Conservation (phyloP, 2,797 vertebrate genomes). For the Poeciliopsis infans region DNA sequence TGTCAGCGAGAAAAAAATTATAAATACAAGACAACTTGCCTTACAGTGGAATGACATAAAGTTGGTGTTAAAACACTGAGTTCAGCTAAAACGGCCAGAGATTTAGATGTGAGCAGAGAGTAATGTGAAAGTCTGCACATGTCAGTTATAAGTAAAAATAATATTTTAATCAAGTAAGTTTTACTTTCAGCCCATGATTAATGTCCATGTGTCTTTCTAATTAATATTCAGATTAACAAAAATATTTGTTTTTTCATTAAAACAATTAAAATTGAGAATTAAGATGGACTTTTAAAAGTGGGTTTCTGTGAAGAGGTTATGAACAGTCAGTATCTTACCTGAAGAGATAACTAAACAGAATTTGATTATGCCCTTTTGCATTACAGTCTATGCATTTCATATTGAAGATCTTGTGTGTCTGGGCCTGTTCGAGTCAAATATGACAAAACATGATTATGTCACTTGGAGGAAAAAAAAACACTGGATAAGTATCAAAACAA, state of each 20-base stretch:
- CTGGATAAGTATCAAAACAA: not conserved
- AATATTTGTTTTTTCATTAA: not conserved
- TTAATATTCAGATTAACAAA: not conserved
- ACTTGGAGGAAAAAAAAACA: not conserved
- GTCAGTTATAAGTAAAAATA: too few relatives aligned
- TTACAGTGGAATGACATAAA: not conserved
- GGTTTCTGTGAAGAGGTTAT: not conserved
- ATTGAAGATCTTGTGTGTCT: not conserved
- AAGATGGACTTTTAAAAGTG: not conserved
- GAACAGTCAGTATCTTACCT: not conserved
- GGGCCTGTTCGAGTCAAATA: not conserved
- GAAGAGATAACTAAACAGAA: not conserved
- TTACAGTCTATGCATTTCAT: not conserved
- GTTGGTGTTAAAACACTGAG: not conserved
- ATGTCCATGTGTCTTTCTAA: not conserved
- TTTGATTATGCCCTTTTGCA: not conserved
- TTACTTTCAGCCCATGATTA: not conserved
- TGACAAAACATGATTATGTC: not conserved
- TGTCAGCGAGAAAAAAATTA: slow-evolving; percentile 17
- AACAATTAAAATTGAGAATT: not conserved
- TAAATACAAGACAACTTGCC: not conserved
- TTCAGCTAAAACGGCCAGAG: not conserved
- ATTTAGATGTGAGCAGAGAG: not conserved
- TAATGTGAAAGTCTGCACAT: not conserved
- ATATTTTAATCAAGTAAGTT: not conserved